A percentile compares a stretch with the other conserved stretches of the same genome.
These are phyloP conservation scores for Prinia subflava DNA, from an alignment of 2,113 vertebrate species.

Conservation along the genomic window DNA sequence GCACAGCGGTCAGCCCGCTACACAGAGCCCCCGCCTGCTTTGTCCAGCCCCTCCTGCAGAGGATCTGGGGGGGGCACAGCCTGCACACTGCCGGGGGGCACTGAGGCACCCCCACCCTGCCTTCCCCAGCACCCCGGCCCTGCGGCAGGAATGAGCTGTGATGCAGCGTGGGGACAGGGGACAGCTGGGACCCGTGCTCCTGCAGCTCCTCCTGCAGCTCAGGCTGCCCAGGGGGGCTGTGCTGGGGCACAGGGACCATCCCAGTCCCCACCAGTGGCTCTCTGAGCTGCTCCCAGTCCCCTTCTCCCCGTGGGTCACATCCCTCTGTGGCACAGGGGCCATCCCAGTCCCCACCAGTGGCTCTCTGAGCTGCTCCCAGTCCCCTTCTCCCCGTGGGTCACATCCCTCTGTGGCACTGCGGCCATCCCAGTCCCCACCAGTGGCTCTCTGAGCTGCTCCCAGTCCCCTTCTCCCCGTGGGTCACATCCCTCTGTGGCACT, in stretches of 20 bases:
- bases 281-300: too few relatives aligned
- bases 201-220: neutral
- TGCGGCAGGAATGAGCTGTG: neutral
- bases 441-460: too few relatives aligned
- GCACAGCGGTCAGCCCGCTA: accelerated
- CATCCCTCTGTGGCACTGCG: too few relatives aligned
- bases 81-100: accelerated
- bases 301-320: too few relatives aligned
- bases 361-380: too few relatives aligned
- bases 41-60: accelerated
- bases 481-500: too few relatives aligned
- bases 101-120: neutral
- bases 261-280: neutral
- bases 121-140: neutral
- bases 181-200: accelerated
- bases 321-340: too few relatives aligned
- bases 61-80: neutral
- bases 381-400: too few relatives aligned
- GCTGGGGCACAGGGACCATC: neutral
- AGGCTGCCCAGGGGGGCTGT: neutral
- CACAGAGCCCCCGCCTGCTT: accelerated
- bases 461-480: too few relatives aligned
- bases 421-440: too few relatives aligned
- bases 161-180: too few relatives aligned
- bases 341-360: too few relatives aligned